Evolutionary conservation across 2,113 vertebrate genomes (phyloP), one percentile per base, ranked within the genome.

Genomic region (Maylandia zebra): DNA sequence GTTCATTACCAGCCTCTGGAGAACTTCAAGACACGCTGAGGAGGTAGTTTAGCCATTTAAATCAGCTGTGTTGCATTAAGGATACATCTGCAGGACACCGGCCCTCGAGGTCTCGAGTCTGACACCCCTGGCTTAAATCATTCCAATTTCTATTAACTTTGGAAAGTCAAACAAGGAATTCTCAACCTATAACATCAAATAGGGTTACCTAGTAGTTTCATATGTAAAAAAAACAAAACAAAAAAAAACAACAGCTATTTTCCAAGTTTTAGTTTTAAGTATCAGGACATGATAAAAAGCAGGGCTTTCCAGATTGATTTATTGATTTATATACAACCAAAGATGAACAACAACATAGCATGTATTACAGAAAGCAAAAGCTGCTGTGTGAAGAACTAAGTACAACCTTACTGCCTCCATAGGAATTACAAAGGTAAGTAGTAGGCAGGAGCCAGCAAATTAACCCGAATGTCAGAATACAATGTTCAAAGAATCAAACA

Each of bases 231-330:
- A 13, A 11, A 3, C 8, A 13, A 13, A 9, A 9, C 34, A 34
- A 36, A 2, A 45, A 24, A 30, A 19, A 11, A 0, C 27, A 8
- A 32, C 8, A 32, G 14, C 30, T 64, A 64, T 36, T 66, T 38
- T 69, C 64, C 19, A 69, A 13, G 19, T 69, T 69, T 38, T n/a
- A 22, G 19, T 13, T 69, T 41, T 41, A 69, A 69, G 7, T 69
- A 69, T 69, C 34, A 69, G 64, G 34, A 69, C 64, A 69, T 13
- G 7, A 69, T 69, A 69, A 38, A 69, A 69, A 69, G 38, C 64
- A 13, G 64, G 64, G 19, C 19, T 38, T 69, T 69, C 34, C 34
- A 38, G 34, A 38, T 22, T 69, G 17, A 69, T 38, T 38, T 38
- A 66, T 38, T 66, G 10, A 38, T 38, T 66, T 66, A 69, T 22